Conservation (phyloP, 2,888 invertebrate species). For the Alloplasta piceator region DNA sequence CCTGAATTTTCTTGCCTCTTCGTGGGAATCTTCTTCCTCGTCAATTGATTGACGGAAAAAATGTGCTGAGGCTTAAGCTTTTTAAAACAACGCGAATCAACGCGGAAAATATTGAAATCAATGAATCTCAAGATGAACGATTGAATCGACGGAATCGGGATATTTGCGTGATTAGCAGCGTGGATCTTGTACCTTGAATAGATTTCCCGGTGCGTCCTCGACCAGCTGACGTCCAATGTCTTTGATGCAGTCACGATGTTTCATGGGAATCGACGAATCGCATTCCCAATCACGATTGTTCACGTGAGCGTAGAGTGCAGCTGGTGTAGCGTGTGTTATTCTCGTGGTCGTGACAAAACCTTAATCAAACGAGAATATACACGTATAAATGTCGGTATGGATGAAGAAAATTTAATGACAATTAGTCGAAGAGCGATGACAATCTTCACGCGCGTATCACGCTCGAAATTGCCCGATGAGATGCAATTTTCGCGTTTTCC, state of each 20-base stretch:
- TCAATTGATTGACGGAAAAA: too few species aligned
- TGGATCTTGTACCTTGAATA: constrained; percentile 84
- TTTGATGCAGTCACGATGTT: constrained; percentile 82
- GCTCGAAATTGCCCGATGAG: too few species aligned
- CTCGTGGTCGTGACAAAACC: constrained; percentile 88
- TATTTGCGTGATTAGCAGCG: too few species aligned
- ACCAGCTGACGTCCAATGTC: constrained; percentile 88
- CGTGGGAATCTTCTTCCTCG: too few species aligned
- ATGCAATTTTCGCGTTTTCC: too few species aligned
- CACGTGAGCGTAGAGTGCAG: constrained; percentile 85
- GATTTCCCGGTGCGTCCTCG: constrained; percentile 86
- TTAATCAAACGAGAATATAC: constrained; percentile 61
- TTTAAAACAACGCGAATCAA: too few species aligned
- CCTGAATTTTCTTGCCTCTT: too few species aligned
- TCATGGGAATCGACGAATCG: constrained; percentile 81
- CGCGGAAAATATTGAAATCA: too few species aligned
- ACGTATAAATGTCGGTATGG: background rate
- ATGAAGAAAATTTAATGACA: background rate
- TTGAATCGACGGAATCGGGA: too few species aligned
- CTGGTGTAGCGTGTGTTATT: constrained; percentile 88
- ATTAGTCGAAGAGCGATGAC: constrained; percentile 20
- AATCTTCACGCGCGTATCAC: constrained; percentile 1
- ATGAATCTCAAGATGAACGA: background rate
- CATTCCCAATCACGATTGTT: constrained; percentile 87
- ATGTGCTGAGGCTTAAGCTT: too few species aligned